A percentile compares a stretch with the other conserved stretches of the same genome.
These are phyloP conservation scores for Probosciger aterrimus DNA, from an alignment of 2,113 vertebrate genomes.

Conservation along the genomic window DNA sequence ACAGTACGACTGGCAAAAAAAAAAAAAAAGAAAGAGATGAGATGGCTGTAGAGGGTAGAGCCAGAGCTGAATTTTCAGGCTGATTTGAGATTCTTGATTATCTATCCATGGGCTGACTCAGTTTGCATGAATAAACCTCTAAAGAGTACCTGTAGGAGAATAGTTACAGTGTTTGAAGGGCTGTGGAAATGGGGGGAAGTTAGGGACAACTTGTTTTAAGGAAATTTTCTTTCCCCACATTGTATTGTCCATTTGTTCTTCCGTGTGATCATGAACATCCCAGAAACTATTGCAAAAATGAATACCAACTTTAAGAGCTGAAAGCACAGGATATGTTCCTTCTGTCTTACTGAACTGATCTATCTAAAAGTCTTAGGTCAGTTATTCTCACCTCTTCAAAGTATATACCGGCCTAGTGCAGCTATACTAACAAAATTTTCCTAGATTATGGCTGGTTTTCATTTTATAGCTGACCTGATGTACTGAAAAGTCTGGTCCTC, in stretches of 20 bases:
- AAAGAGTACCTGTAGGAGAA: neutral
- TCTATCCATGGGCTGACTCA: neutral
- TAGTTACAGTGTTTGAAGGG: neutral
- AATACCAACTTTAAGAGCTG: neutral
- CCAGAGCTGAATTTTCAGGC: neutral
- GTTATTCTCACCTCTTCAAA: neutral
- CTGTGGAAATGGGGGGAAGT: neutral
- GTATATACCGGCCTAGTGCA: neutral
- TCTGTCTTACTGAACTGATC: neutral
- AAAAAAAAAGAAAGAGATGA: neutral
- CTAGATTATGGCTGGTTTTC: neutral
- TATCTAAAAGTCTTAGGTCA: neutral
- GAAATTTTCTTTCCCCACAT: neutral
- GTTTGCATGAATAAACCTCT: neutral
- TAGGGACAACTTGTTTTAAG: neutral
- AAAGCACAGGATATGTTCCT: neutral
- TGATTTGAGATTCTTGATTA: neutral
- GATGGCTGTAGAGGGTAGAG: neutral
- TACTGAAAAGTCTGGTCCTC: neutral
- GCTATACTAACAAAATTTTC: neutral
- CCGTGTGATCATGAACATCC: neutral
- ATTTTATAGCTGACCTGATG: neutral
- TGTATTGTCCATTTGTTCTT: neutral
- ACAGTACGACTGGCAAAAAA: neutral
- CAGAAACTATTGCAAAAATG: neutral